phyloP scores from a whole-genome alignment of 2,113 vertebrate genomes.

The Arvicanthis niloticus region DNA sequence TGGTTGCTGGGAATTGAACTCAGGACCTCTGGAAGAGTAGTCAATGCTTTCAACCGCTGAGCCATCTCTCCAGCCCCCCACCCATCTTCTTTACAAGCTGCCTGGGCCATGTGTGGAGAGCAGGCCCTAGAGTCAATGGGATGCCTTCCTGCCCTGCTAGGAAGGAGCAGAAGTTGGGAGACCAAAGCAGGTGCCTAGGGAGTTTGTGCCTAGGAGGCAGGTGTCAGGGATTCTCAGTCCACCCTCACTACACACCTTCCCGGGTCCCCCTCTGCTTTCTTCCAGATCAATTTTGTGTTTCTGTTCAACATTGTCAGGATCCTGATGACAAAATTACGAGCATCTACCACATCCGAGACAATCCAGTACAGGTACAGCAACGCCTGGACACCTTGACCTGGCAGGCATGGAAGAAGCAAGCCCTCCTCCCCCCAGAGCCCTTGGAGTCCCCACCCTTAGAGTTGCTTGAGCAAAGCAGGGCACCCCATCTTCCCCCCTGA shows the following conservation, averaged over 20 bases:
- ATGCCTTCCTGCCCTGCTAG: not conserved
- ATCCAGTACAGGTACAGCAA: constrained; percentile 96
- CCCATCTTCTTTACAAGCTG: not conserved
- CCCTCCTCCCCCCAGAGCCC: not conserved
- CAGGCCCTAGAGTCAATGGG: not conserved
- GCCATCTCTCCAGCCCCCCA: too few species aligned
- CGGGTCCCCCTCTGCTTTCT: not conserved
- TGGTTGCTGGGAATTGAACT: too few species aligned
- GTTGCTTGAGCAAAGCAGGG: not conserved
- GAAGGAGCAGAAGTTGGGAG: not conserved
- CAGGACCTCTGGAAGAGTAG: too few species aligned
- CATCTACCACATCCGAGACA: constrained; percentile 97
- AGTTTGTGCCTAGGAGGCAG: fast-evolving
- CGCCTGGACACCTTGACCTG: not conserved
- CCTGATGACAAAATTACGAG: constrained; percentile 98
- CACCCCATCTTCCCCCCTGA: fast-evolving
- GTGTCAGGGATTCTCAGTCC: not conserved
- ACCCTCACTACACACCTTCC: not conserved
- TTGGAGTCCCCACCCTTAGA: not conserved
- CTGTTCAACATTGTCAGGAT: constrained; percentile 99
- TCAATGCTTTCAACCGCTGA: too few species aligned
- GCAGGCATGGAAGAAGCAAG: fast-evolving
- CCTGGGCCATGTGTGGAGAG: not conserved
- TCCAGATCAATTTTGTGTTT: constrained; percentile 99
- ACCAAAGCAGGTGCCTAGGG: not conserved